Evolutionary conservation across 2,797 vertebrate species (phyloP).

Genomic region (Syncerus caffer): DNA sequence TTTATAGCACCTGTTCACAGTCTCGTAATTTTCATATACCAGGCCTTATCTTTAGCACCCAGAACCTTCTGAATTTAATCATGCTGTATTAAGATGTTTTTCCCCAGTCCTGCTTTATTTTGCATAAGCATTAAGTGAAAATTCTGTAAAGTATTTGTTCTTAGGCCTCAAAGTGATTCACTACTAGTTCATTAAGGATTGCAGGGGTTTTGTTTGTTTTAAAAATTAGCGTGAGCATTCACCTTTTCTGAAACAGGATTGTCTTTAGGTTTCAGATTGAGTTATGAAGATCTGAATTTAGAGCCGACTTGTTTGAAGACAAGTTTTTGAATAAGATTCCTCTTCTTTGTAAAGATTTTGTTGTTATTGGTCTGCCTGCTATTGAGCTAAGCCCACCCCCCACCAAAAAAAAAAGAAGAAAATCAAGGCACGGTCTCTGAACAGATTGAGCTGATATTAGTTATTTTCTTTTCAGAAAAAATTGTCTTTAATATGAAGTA

Average conservation of each 20-base stretch:
- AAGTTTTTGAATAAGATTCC: neutral
- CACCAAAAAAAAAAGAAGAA: neutral
- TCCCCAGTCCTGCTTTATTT: neutral
- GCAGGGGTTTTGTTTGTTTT: neutral
- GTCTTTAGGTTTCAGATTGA: neutral
- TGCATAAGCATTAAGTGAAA: neutral
- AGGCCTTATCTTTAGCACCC: slow-evolving; percentile 21
- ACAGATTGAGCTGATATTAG: neutral
- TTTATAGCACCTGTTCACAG: neutral
- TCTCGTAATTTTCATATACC: neutral
- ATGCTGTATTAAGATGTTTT: neutral
- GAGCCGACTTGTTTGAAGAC: neutral
- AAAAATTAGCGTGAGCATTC: neutral
- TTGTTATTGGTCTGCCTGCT: neutral
- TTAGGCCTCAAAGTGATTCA: neutral
- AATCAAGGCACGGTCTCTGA: neutral
- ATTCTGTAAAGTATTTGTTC: neutral
- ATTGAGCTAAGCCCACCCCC: neutral
- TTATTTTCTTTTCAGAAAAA: neutral
- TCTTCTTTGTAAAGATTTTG: neutral
- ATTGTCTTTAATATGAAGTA: neutral
- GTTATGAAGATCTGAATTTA: neutral
- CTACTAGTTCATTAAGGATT: neutral
- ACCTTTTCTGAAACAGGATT: neutral
- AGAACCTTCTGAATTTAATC: slow-evolving; percentile 5